Base-by-base conservation (phyloP, 2,113 vertebrate species). In the Puma concolor region DNA sequence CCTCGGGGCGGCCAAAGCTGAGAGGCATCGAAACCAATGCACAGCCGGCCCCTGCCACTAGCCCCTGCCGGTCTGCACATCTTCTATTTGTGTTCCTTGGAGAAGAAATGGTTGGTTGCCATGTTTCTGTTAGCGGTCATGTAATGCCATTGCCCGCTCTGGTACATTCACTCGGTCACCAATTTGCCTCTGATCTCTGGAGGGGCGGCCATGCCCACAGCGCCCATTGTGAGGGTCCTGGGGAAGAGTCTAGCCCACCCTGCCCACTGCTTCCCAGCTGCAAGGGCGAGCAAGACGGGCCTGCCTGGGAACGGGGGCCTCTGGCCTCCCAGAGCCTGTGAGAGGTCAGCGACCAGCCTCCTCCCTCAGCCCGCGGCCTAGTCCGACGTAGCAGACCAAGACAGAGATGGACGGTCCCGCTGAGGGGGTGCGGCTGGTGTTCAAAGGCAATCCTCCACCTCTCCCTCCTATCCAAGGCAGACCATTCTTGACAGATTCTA, bases 131-230 rank as follows among this genome's bases (percentile, higher is more conserved):
- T 97, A 98, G 97, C 97, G 97, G 98, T 98, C 98, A 98, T 99
- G 98, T 98, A 99, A 99, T 99, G 99, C 98, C 99, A 98, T 99
- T 98, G 98, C 99, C 98, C 98, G 96, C 96, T 98, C 98, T 96
- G 94, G 95, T 95, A 97, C 92, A 93, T 97, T 97, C 97, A 93
- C 90, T 98, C 80, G 95, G 81, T 97, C 97, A 98, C 84, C 96
- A 98, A 98, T 97, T 97, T 97, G 97, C 89, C 97, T 97, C 95
- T 96, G 97, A 88, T 91, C 91, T 97, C 71, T 97, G 96, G 69
- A 95, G 96, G 90, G 96, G 95, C 92, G 74, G 97, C 71, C 87
- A 88, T 88, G 91, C 96, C 94, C 84, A 93, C 69, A 97, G 91
- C 57, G 88, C 96, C 95, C 96, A 94, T 31, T 90, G 63, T 81